Conservation (phyloP, 1,140 invertebrate species). For the Ooceraea biroi region DNA sequence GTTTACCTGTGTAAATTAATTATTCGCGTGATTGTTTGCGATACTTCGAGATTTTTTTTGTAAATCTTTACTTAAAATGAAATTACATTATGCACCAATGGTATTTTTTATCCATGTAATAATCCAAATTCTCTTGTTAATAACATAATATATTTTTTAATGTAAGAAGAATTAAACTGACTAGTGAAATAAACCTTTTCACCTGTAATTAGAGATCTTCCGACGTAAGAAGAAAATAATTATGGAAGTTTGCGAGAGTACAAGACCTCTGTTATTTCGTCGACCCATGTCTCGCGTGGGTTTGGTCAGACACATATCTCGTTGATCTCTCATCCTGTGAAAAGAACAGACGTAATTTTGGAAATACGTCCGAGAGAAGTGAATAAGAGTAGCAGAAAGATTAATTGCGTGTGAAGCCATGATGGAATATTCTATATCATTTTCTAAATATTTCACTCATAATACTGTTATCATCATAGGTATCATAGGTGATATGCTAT, state of each 20-base stretch:
- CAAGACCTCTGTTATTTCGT: conserved; percentile 34
- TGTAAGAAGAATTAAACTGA: neutral
- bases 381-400: conserved; percentile 44
- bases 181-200: conserved; percentile 32
- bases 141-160: neutral
- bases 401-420: conserved; percentile 50
- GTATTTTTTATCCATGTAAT: neutral
- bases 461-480: conserved; percentile 13
- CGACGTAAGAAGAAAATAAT: conserved; percentile 34
- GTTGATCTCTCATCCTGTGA: conserved; percentile 45
- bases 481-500: no score
- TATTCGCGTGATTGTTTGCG: neutral
- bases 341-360: conserved; percentile 63
- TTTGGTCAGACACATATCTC: conserved; percentile 43
- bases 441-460: conserved; percentile 42
- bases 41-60: neutral
- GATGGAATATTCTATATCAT: conserved; percentile 42
- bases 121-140: neutral
- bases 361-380: conserved; percentile 37
- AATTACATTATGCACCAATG: neutral
- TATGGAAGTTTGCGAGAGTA: conserved; percentile 38
- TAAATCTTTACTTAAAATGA: neutral
- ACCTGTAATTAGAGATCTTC: conserved; percentile 28
- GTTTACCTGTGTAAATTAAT: neutral
- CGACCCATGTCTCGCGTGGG: conserved; percentile 28